Evolutionary conservation across 1,140 invertebrate species (phyloP).

Genomic region (Hylaeus volcanicus): DNA sequence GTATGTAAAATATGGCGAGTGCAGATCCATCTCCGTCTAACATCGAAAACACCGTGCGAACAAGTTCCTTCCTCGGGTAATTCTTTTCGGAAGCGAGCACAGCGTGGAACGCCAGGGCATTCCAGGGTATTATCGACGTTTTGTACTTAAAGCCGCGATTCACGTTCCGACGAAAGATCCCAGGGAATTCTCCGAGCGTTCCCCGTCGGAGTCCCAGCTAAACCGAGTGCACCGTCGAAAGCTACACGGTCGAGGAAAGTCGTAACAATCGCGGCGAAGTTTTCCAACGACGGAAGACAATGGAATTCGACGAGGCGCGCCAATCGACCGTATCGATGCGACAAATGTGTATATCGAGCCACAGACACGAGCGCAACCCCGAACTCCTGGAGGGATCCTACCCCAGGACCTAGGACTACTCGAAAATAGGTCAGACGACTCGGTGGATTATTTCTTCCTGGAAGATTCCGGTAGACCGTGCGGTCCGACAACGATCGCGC

Average conservation of each 20-base stretch:
- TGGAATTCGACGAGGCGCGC: constrained; percentile 44
- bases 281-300: constrained; percentile 34
- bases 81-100: constrained; percentile 1
- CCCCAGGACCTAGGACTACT: not conserved
- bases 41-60: too few species aligned
- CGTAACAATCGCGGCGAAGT: constrained; percentile 5
- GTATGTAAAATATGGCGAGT: too few species aligned
- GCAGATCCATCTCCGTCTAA: not conserved
- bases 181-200: constrained; percentile 30
- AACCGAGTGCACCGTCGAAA: not conserved
- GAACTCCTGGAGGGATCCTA: not conserved
- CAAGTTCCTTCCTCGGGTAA: not conserved
- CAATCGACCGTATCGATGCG: constrained; percentile 23
- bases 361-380: not conserved
- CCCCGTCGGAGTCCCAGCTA: not conserved
- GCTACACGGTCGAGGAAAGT: not conserved
- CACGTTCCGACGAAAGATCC: constrained; percentile 25
- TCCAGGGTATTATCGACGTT: constrained; percentile 42
- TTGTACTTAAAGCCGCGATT: constrained; percentile 26
- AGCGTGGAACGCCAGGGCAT: constrained; percentile 15
- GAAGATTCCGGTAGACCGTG: not conserved
- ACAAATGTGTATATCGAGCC: not conserved
- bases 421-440: constrained; percentile 9
- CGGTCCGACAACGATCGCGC: not conserved
- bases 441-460: not conserved